Conservation (phyloP, 35 echinoderm and acorn worm species). For the Ophiothrix spiculata region DNA sequence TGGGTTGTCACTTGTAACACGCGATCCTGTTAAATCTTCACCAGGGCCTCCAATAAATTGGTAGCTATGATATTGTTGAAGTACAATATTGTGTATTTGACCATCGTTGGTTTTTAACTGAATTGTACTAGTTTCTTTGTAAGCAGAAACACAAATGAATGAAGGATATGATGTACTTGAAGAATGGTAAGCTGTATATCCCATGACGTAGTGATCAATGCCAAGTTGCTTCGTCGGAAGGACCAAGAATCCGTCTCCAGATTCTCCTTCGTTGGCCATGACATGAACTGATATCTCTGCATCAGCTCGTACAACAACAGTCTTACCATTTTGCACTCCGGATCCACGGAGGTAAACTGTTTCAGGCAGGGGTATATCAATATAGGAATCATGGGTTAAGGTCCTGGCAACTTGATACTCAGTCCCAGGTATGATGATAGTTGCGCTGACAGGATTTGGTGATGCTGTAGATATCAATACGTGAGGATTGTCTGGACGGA, state of each 20-base stretch:
- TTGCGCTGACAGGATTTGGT: too few species aligned
- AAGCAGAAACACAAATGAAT: neutral
- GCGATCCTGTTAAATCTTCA: neutral
- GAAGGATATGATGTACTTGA: neutral
- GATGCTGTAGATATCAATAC: too few species aligned
- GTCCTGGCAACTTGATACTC: too few species aligned
- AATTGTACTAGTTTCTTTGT: neutral
- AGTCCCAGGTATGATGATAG: too few species aligned
- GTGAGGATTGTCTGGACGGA: too few species aligned
- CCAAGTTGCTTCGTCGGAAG: neutral
- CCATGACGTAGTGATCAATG: neutral
- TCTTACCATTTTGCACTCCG: neutral
- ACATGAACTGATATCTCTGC: neutral
- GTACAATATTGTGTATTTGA: neutral
- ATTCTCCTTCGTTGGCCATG: neutral
- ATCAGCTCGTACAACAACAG: neutral
- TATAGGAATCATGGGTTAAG: too few species aligned
- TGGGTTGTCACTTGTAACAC: neutral
- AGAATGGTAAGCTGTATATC: neutral
- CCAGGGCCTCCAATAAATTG: neutral
- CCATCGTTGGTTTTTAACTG: neutral
- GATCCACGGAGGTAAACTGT: neutral
- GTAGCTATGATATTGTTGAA: neutral
- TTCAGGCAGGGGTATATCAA: neutral
- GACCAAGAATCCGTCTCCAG: neutral